phyloP scores from a whole-genome alignment of 2,797 vertebrate species.

The Silurus lanzhouensis region DNA sequence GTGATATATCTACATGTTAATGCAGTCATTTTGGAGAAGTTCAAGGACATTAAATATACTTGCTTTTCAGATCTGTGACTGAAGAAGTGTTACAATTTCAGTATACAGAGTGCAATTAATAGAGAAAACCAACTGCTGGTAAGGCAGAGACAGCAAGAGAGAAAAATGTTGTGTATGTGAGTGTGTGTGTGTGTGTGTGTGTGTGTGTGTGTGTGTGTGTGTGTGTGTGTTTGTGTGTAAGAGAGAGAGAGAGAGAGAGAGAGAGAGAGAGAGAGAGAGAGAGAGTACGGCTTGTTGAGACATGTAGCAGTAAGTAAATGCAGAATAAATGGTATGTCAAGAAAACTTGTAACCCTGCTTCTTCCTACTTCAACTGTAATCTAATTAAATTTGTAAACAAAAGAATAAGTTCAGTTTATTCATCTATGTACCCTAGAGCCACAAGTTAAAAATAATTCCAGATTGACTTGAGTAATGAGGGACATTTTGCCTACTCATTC shows the following conservation, averaged over 20 bases:
- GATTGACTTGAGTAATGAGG: neutral
- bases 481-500: neutral
- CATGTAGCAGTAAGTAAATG: constrained; percentile 53
- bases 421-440: neutral
- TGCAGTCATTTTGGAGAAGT: neutral
- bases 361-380: neutral
- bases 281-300: constrained; percentile 62
- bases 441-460: neutral
- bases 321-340: constrained; percentile 70
- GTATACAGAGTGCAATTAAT: neutral
- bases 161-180: no score
- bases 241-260: neutral
- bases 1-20: neutral
- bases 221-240: no score
- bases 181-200: no score
- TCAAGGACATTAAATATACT: neutral
- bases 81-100: neutral
- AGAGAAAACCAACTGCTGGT: constrained; percentile 9
- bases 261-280: neutral
- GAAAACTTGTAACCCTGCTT: constrained; percentile 27
- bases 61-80: neutral
- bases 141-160: neutral
- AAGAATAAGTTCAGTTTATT: neutral
- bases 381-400: neutral
- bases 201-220: no score